These are phyloP conservation scores for Cremastinae sp. DNA, from an alignment of 2,888 invertebrate genomes.

Conservation along the genomic window DNA sequence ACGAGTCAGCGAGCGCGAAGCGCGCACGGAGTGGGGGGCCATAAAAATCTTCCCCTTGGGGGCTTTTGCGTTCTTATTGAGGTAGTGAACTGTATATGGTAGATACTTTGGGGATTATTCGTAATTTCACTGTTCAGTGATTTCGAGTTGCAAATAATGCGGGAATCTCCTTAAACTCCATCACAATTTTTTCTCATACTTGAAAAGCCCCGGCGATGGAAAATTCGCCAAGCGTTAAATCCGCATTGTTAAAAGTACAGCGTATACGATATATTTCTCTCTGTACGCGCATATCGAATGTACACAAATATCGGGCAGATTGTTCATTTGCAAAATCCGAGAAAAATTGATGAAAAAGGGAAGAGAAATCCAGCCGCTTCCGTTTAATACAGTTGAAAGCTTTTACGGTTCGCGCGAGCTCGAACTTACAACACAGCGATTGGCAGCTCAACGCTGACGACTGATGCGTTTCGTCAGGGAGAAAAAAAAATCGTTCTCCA, in stretches of 20 bases:
- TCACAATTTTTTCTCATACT: conserved; percentile 20
- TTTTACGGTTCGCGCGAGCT: not conserved
- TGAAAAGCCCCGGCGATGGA: conserved; percentile 6
- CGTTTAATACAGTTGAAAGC: conserved; percentile 51
- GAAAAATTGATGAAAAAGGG: not conserved
- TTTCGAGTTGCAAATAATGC: too few relatives aligned
- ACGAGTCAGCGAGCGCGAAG: too few relatives aligned
- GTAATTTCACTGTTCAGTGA: too few relatives aligned
- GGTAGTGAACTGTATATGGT: too few relatives aligned
- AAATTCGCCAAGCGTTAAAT: conserved; percentile 28
- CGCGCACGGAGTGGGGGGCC: too few relatives aligned
- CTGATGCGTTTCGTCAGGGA: too few relatives aligned
- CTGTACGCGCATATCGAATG: not conserved
- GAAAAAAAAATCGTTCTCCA: conserved; percentile 1
- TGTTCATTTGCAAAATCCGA: conserved; percentile 37
- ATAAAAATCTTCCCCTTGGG: too few relatives aligned
- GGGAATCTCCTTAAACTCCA: not conserved
- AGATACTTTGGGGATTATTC: too few relatives aligned
- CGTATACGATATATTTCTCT: not conserved
- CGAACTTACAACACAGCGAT: conserved; percentile 1
- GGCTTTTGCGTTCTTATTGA: too few relatives aligned
- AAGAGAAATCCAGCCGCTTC: conserved; percentile 7
- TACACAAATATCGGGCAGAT: not conserved
- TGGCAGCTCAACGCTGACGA: not conserved
- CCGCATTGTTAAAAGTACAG: conserved; percentile 17